These are phyloP conservation scores for Seriola quinqueradiata DNA, from an alignment of 2,113 vertebrate genomes.

Conservation along the genomic window DNA sequence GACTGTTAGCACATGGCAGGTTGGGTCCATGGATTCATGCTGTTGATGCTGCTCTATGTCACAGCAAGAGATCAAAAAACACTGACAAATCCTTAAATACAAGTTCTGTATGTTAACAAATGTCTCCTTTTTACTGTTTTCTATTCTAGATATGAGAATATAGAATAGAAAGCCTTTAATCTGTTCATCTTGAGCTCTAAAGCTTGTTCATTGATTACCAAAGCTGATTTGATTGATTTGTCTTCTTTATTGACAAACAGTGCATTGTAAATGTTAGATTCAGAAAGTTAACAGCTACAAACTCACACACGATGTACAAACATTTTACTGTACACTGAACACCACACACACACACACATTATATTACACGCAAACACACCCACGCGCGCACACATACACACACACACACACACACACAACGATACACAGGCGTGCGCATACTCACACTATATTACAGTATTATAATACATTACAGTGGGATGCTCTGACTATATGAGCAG, in stretches of 20 bases:
- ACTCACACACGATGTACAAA: slow-evolving; percentile 85
- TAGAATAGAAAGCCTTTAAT: background rate
- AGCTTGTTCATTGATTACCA: background rate
- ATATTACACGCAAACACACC: slow-evolving; percentile 32
- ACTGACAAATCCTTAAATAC: background rate
- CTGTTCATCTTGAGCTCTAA: background rate
- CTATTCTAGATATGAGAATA: background rate
- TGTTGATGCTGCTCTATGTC: background rate
- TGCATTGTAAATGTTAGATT: slow-evolving; percentile 85
- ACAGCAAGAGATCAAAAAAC: too few species aligned
- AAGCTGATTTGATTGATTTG: slow-evolving; percentile 55
- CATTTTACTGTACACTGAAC: slow-evolving; percentile 82
- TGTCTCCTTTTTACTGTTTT: background rate
- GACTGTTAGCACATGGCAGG: background rate
- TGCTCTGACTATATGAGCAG: slow-evolving; percentile 62
- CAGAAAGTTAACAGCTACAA: slow-evolving; percentile 86
- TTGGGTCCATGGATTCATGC: background rate
- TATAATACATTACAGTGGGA: slow-evolving; percentile 71
- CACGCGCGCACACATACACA: slow-evolving; percentile 16
- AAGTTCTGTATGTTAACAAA: background rate
- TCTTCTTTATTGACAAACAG: slow-evolving; percentile 85
- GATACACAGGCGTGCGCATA: slow-evolving; percentile 54
- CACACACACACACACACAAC: slow-evolving; percentile 45
- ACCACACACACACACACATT: slow-evolving; percentile 55
- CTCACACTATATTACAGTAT: slow-evolving; percentile 73